phyloP scores from a whole-genome alignment of 2,113 vertebrate species.

The Peromyscus polionotus region DNA sequence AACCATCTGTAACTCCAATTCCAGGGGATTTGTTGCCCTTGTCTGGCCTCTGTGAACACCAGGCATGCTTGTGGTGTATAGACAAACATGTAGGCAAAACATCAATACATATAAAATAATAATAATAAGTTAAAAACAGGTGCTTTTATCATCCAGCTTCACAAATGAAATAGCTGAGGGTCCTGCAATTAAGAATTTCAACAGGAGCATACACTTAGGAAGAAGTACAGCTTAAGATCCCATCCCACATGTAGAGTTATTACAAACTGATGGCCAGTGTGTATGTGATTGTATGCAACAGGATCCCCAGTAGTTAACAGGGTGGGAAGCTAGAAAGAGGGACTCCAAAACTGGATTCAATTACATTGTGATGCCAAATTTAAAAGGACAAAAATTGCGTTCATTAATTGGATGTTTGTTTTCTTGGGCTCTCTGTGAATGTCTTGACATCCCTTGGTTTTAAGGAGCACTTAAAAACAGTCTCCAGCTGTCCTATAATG shows the following conservation, averaged over 20 bases:
- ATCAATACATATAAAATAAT: neutral
- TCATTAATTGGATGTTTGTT: constrained; percentile 45
- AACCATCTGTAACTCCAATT: neutral
- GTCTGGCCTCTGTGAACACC: neutral
- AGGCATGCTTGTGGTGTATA: neutral
- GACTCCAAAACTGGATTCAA: neutral
- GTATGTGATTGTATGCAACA: neutral
- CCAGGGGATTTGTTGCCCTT: neutral
- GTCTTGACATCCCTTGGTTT: neutral
- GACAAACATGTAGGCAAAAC: neutral
- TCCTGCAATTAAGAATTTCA: neutral
- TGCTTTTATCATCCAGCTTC: neutral
- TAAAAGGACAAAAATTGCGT: neutral
- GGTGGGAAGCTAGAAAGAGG: neutral
- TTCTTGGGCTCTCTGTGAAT: neutral
- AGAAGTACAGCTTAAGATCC: neutral
- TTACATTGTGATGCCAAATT: neutral
- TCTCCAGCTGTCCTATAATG: neutral
- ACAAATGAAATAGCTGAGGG: neutral
- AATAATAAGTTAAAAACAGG: neutral
- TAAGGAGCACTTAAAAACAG: neutral
- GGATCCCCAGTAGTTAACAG: neutral
- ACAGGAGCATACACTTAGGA: neutral
- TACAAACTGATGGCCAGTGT: neutral
- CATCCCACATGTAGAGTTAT: neutral